Evolutionary conservation across 2,797 vertebrate species (phyloP).

Genomic region (Hydrophis major): DNA sequence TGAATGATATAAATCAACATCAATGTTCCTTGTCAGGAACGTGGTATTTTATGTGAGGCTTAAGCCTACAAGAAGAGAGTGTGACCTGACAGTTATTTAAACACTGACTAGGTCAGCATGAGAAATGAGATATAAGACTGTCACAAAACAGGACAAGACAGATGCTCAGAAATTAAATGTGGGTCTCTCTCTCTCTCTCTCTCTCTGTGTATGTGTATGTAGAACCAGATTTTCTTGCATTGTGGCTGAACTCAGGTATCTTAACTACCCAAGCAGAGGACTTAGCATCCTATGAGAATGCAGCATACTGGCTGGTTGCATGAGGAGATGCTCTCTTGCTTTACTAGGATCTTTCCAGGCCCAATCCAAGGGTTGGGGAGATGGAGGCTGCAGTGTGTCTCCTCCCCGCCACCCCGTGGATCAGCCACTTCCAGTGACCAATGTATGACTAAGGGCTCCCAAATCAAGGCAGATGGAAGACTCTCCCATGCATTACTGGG

Average conservation of each 20-base stretch:
- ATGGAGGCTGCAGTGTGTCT: neutral
- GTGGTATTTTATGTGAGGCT: neutral
- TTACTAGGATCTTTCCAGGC: neutral
- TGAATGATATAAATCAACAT: neutral
- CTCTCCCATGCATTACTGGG: neutral
- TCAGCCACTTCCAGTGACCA: neutral
- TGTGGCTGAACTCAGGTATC: neutral
- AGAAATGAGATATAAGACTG: neutral
- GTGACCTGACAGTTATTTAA: neutral
- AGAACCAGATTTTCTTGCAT: neutral
- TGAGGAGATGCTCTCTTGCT: neutral
- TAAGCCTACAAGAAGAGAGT: neutral
- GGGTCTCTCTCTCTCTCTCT: neutral
- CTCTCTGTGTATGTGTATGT: too few species aligned
- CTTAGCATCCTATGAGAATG: neutral
- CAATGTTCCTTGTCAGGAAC: neutral
- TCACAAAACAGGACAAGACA: neutral
- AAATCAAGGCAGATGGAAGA: neutral
- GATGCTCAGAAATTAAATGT: neutral
- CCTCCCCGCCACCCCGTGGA: neutral
- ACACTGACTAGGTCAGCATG: neutral
- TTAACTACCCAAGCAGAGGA: neutral
- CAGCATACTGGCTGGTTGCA: neutral
- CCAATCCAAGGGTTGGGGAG: neutral
- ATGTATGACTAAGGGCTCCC: neutral